These are phyloP conservation scores for Mycetomoellerius zeteki DNA, from an alignment of 1,140 invertebrate genomes.

Conservation along the genomic window DNA sequence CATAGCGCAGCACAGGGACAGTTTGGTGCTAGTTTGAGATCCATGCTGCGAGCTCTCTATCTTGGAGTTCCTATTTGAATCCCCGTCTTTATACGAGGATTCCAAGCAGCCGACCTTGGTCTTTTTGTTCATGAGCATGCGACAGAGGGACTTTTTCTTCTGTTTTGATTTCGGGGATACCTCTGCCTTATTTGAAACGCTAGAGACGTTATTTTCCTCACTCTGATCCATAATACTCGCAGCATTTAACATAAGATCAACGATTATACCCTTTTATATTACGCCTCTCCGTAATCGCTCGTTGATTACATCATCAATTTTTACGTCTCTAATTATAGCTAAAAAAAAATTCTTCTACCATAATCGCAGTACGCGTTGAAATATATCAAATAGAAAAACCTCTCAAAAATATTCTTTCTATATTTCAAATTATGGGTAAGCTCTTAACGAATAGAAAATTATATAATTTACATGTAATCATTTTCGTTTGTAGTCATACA, in stretches of 20 bases:
- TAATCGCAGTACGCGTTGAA: not conserved
- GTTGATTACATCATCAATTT: not conserved
- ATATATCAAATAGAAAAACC: slow-evolving; percentile 10
- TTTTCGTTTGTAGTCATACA: not conserved
- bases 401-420: slow-evolving; percentile 26
- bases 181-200: slow-evolving; percentile 70
- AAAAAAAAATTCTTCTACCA: not conserved
- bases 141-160: slow-evolving; percentile 85
- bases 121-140: slow-evolving; percentile 84
- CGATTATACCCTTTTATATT: not conserved
- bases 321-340: not conserved
- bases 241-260: not conserved
- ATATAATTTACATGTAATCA: not conserved
- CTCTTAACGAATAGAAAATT: not conserved
- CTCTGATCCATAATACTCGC: slow-evolving; percentile 78
- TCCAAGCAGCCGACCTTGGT: slow-evolving; percentile 85
- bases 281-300: too few relatives aligned
- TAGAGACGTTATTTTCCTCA: slow-evolving; percentile 72
- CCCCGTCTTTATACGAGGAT: slow-evolving; percentile 78
- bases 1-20: slow-evolving; percentile 85
- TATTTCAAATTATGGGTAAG: not conserved
- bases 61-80: slow-evolving; percentile 80
- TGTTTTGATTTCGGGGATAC: slow-evolving; percentile 83
- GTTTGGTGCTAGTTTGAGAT: slow-evolving; percentile 84
- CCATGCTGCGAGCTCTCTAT: slow-evolving; percentile 83